These are phyloP conservation scores for Heteractis magnifica DNA, from an alignment of 92 coral and sea anemone genomes.

Conservation along the genomic window DNA sequence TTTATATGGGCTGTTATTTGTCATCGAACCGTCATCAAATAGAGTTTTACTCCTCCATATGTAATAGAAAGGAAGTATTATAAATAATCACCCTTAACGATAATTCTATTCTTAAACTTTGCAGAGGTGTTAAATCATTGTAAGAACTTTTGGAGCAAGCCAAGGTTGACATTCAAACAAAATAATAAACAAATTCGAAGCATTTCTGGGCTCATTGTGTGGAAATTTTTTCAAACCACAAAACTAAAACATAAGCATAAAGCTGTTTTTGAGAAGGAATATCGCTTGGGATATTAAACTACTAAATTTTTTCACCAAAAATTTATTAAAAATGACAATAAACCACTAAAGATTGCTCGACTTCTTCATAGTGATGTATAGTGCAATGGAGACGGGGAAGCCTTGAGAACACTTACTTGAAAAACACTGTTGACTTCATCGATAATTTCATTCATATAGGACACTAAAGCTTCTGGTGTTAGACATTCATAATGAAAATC, in stretches of 20 bases:
- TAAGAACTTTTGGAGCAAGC: background rate
- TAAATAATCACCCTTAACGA: background rate
- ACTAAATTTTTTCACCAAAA: background rate
- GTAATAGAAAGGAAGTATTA: background rate
- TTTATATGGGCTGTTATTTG: background rate
- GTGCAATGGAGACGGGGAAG: background rate
- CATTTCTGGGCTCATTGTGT: background rate
- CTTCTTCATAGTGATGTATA: background rate
- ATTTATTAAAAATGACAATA: background rate
- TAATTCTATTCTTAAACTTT: background rate
- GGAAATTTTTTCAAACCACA: background rate
- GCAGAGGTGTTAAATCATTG: background rate
- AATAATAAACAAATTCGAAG: background rate
- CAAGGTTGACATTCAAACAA: background rate
- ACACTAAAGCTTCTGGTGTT: conserved; percentile 93
- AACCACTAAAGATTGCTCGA: background rate
- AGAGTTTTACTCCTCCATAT: background rate
- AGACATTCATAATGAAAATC: conserved; percentile 98
- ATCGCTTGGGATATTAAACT: background rate
- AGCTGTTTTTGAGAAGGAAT: background rate
- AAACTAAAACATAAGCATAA: background rate
- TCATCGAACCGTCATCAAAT: conserved; percentile 1
- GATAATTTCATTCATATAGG: conserved; percentile 93
- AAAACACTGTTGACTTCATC: conserved; percentile 97
- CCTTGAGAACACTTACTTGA: conserved; percentile 64